Conservation (phyloP, 1,140 invertebrate species). For the Drosophila sechellia region DNA sequence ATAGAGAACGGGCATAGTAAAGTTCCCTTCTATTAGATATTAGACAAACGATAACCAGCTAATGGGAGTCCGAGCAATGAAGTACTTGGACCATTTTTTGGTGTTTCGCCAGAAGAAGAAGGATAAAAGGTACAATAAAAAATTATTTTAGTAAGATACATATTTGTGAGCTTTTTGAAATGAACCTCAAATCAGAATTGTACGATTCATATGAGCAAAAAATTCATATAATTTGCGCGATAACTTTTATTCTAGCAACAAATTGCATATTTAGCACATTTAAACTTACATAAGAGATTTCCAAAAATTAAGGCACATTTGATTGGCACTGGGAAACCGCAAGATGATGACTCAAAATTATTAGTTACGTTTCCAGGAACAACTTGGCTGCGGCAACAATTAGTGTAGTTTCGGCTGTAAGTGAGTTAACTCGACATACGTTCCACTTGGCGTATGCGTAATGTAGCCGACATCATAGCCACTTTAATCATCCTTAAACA, state of each 20-base stretch:
- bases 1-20: too few relatives aligned
- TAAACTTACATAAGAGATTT: neutral
- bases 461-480: constrained; percentile 14
- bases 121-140: too few relatives aligned
- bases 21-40: too few relatives aligned
- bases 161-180: too few relatives aligned
- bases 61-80: too few relatives aligned
- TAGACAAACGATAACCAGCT: too few relatives aligned
- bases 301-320: constrained; percentile 4
- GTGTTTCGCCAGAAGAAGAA: too few relatives aligned
- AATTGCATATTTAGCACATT: neutral
- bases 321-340: constrained; percentile 6
- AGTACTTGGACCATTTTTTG: too few relatives aligned
- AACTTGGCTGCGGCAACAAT: constrained; percentile 15
- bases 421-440: constrained; percentile 22
- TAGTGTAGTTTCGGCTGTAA: constrained; percentile 7
- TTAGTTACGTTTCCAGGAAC: constrained; percentile 9
- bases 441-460: constrained; percentile 39
- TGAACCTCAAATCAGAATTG: too few relatives aligned
- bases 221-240: neutral
- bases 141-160: too few relatives aligned
- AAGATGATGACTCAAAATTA: constrained; percentile 1
- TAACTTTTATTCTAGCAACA: neutral
- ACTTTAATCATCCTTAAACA: constrained; percentile 46
- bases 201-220: too few relatives aligned